phyloP scores from a whole-genome alignment of 2,797 vertebrate genomes.

The Hemitrygon akajei region DNA sequence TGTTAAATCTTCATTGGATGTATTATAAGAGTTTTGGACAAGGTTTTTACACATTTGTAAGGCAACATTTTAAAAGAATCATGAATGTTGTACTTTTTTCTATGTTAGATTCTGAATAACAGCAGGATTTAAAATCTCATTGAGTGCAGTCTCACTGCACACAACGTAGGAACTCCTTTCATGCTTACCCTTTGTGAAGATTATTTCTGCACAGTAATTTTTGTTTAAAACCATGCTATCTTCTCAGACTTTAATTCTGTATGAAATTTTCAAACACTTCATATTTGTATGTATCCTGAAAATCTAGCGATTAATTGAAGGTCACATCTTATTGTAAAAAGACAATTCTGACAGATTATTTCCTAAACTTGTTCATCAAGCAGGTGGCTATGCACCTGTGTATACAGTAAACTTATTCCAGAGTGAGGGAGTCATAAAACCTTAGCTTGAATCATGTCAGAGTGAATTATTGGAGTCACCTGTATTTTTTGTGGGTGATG shows the following conservation, averaged over 20 bases:
- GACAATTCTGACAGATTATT: background rate
- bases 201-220: background rate
- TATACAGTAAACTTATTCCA: background rate
- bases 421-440: background rate
- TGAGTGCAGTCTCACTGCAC: background rate
- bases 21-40: background rate
- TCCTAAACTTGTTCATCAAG: background rate
- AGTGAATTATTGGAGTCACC: background rate
- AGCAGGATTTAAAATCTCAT: background rate
- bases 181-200: background rate
- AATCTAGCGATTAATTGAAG: background rate
- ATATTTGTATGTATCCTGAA: background rate
- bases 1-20: background rate
- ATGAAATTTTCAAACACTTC: background rate
- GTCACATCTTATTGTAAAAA: background rate
- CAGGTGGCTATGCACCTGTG: slow-evolving; percentile 11
- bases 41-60: background rate
- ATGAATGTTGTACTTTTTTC: background rate
- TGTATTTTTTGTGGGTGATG: background rate
- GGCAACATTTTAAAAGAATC: background rate
- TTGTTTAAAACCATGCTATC: background rate
- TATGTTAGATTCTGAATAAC: background rate
- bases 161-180: too few relatives aligned
- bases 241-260: background rate
- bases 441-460: background rate